These are phyloP conservation scores for Zeugodacus cucurbitae DNA, from an alignment of 1,140 invertebrate genomes.

Conservation along the genomic window DNA sequence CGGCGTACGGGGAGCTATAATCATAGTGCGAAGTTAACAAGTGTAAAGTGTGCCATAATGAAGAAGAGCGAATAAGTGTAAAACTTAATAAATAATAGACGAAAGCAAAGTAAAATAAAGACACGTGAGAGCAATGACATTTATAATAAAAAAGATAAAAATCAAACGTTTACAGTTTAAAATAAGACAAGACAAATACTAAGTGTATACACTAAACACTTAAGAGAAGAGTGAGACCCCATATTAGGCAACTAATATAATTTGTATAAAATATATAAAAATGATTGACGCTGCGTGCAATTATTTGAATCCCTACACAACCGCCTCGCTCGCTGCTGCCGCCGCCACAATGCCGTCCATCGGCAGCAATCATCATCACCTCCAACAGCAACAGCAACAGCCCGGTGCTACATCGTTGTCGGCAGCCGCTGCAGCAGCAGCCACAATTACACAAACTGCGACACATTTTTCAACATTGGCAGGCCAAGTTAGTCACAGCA, in stretches of 20 bases:
- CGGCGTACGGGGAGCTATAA: background rate
- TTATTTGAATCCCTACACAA: constrained; percentile 60
- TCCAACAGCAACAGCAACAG: constrained; percentile 42
- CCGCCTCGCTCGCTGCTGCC: constrained; percentile 41
- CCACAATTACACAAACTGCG: background rate
- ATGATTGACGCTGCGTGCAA: constrained; percentile 65
- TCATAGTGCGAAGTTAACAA: constrained; percentile 20
- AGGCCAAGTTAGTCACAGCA: background rate
- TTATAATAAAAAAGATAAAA: no score
- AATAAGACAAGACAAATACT: background rate
- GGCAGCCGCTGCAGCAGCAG: constrained; percentile 43
- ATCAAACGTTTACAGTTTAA: no score
- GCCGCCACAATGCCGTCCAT: constrained; percentile 15
- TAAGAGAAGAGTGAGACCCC: background rate
- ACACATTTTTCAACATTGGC: constrained; percentile 3
- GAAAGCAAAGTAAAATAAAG: background rate
- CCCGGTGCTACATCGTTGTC: background rate
- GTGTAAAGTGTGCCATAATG: constrained; percentile 34
- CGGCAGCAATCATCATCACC: constrained; percentile 24
- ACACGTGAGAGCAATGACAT: no score
- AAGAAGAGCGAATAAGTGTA: background rate
- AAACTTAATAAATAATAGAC: constrained; percentile 16
- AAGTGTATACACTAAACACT: background rate
- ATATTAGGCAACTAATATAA: background rate
- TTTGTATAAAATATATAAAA: constrained; percentile 44